These are phyloP conservation scores for Notoglanidium macrostoma DNA, from an alignment of 2,797 vertebrate species.

Conservation along the genomic window DNA sequence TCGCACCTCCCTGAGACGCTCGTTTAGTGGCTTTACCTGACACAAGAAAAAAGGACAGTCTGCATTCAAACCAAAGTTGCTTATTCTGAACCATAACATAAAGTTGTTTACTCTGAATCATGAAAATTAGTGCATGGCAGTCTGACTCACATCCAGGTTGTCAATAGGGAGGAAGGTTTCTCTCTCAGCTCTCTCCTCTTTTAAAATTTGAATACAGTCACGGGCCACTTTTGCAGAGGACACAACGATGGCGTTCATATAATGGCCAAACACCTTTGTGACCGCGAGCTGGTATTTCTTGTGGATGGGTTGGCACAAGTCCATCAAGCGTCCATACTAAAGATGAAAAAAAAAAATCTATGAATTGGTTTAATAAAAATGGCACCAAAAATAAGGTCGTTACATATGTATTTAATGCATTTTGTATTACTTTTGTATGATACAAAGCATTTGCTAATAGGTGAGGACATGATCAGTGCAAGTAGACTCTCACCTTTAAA, in stretches of 20 bases:
- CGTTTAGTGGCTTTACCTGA: slow-evolving; percentile 86
- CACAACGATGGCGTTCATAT: slow-evolving; percentile 88
- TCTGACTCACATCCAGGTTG: slow-evolving; percentile 84
- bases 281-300: slow-evolving; percentile 94
- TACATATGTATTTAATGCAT: background rate
- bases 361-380: background rate
- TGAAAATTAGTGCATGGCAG: background rate
- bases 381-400: background rate
- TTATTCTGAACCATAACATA: background rate
- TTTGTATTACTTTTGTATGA: background rate
- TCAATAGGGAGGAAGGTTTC: slow-evolving; percentile 94
- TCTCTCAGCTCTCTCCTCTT: slow-evolving; percentile 85
- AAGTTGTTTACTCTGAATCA: background rate
- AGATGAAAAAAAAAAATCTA: slow-evolving; percentile 8
- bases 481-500: background rate
- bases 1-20: slow-evolving; percentile 84
- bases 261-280: slow-evolving; percentile 88
- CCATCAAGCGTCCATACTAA: slow-evolving; percentile 88
- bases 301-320: slow-evolving; percentile 92
- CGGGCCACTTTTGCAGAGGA: slow-evolving; percentile 83
- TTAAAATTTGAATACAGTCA: slow-evolving; percentile 88
- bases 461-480: background rate
- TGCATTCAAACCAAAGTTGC: background rate
- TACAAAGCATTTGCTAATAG: background rate
- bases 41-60: background rate